phyloP scores from a whole-genome alignment of 1,140 invertebrate genomes.

The honey bee (Apis mellifera) region DNA sequence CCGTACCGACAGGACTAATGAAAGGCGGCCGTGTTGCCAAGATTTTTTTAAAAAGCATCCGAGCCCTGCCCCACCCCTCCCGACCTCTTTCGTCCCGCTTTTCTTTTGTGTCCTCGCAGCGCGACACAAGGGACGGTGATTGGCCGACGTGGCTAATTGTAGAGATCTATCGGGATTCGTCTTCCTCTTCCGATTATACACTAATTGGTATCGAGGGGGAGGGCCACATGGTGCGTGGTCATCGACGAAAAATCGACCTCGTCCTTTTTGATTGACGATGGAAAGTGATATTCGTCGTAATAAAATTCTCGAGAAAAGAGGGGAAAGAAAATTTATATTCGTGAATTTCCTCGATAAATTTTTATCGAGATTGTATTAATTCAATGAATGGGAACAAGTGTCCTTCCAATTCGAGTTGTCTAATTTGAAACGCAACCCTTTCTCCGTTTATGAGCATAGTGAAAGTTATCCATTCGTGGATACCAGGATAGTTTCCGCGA shows the following conservation, averaged over 20 bases:
- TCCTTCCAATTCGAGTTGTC: not conserved
- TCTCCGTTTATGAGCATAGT: not conserved
- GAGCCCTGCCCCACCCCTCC: conserved; percentile 25
- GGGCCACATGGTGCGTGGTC: not conserved
- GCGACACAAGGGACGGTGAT: conserved; percentile 69
- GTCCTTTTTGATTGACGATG: no score
- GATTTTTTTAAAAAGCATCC: conserved; percentile 67
- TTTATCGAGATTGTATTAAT: no score
- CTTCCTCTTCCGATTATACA: conserved; percentile 43
- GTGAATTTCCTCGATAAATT: no score
- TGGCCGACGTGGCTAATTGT: conserved; percentile 71
- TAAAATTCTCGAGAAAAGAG: not conserved
- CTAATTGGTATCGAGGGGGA: conserved; percentile 42
- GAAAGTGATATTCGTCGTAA: not conserved
- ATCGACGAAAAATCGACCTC: not conserved
- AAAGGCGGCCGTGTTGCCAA: conserved; percentile 68
- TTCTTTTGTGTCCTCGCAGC: conserved; percentile 64
- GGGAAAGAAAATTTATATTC: no score
- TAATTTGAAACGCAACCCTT: not conserved
- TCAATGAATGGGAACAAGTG: not conserved
- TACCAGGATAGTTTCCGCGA: not conserved
- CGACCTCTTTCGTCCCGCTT: conserved; percentile 25
- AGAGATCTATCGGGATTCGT: conserved; percentile 52
- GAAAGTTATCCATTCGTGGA: not conserved
- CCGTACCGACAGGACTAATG: conserved; percentile 61